Conservation (phyloP, 2,888 invertebrate genomes). For the Andrena minutula region DNA sequence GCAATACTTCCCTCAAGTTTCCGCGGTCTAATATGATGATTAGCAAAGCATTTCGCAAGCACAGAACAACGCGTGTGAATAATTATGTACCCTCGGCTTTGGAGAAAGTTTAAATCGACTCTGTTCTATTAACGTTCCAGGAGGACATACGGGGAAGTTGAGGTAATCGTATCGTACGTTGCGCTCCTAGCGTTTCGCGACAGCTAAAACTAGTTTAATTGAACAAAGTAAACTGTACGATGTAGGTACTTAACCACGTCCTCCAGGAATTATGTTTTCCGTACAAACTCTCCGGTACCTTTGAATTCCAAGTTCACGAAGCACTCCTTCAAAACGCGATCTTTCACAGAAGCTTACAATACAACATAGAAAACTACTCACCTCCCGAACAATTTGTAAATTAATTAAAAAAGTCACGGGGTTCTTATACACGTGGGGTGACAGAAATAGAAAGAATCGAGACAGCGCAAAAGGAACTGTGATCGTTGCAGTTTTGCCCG, state of each 20-base stretch:
- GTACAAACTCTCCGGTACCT: not conserved
- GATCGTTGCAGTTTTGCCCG: not conserved
- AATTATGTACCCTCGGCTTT: conserved; percentile 16
- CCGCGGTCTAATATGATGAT: conserved; percentile 8
- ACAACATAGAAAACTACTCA: not conserved
- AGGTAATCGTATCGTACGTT: conserved; percentile 34
- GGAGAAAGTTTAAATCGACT: conserved; percentile 42
- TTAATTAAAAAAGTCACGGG: not conserved
- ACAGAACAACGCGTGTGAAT: conserved; percentile 24
- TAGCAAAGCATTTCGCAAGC: conserved; percentile 7
- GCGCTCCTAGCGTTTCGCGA: not conserved
- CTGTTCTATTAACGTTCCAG: conserved; percentile 24
- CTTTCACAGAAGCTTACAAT: too few species aligned
- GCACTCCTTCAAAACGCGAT: not conserved
- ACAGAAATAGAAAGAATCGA: not conserved
- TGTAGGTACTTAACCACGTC: not conserved
- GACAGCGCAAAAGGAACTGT: too few species aligned
- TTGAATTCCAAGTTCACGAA: not conserved
- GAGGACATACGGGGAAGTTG: conserved; percentile 18
- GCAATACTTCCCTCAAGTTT: not conserved
- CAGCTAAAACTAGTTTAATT: conserved; percentile 33
- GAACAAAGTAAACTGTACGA: conserved; percentile 6
- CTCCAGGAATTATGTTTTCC: not conserved
- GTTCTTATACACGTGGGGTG: not conserved
- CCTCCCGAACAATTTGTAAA: not conserved